These are phyloP conservation scores for Carassius gibelio DNA, from an alignment of 2,113 vertebrate species.

Conservation along the genomic window DNA sequence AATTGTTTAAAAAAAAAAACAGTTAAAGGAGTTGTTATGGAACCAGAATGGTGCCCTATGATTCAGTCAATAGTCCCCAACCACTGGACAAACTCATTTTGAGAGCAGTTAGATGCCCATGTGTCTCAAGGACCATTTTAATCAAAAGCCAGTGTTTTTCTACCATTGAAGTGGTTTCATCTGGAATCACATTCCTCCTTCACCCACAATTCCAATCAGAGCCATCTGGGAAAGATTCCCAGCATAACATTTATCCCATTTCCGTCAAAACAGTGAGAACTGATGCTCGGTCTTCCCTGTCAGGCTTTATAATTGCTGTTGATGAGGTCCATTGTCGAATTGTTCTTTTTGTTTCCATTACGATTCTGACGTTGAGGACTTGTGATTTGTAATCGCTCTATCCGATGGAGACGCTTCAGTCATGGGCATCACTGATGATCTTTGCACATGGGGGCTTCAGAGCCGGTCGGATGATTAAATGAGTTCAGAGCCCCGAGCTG, in stretches of 20 bases:
- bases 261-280: constrained; percentile 63
- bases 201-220: constrained; percentile 64
- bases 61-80: constrained; percentile 43
- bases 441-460: background rate
- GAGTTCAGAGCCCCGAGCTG: background rate
- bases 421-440: constrained; percentile 26
- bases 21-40: background rate
- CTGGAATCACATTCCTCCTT: constrained; percentile 73
- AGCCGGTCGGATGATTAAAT: constrained; percentile 32
- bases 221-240: constrained; percentile 55
- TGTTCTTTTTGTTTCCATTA: constrained; percentile 38
- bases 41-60: constrained; percentile 5
- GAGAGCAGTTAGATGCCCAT: constrained; percentile 68
- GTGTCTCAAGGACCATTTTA: constrained; percentile 71
- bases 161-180: constrained; percentile 77
- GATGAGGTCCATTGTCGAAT: constrained; percentile 30
- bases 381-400: constrained; percentile 40
- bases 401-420: constrained; percentile 34
- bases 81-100: constrained; percentile 54
- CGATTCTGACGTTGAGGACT: constrained; percentile 31
- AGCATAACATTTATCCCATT: constrained; percentile 71
- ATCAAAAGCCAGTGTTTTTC: constrained; percentile 71
- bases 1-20: background rate
- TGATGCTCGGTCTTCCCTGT: constrained; percentile 52
- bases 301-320: constrained; percentile 57